Evolutionary conservation across 2,888 invertebrate species (phyloP), one percentile per base, ranked within the genome.

Genomic region (Camponotus fellah): DNA sequence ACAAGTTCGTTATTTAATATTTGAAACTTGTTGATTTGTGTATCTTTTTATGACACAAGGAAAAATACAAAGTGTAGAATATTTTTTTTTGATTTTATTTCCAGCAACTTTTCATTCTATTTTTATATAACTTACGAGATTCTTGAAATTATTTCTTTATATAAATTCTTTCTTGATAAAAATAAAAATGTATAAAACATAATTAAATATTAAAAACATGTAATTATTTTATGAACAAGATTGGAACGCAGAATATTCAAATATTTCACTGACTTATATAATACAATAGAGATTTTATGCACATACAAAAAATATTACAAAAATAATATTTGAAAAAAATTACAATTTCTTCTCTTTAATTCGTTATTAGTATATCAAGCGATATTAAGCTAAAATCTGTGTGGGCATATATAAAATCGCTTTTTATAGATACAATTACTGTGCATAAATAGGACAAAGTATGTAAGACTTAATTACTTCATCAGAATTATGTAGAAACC

Each of bases 401-500:
- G 26, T 17, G 62, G 12, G 9, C n/a, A 3, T 69, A 58, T 68
- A 58, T 60, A 58, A 69, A 68, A 2, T 56, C 40, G 4, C 10
- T 66, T 40, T 77, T 58, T 66, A 3, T 40, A 56, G 32, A 77
- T 77, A 66, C 43, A 21, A 66, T 66, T 46, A 32, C 21, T 37
- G 43, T 56, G 40, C 58, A 34, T 26, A 56, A 76, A 66, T 66
- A 66, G 17, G 53, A 58, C 43, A 32, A 32, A 60, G 21, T 62
- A 26, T 37, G 9, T 9, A 68, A 60, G 0, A 3, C 26, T 80
- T 26, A 68, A 83, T 43, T 58, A 40, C 34, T 84, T 58, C 9
- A 0, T 43, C 68, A 43, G 14, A 85, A 83, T 93, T 93, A 95
- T 94, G 97, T 97, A 95, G 97, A 97, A 95, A 98, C 96, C 95